phyloP scores from a whole-genome alignment of 2,888 invertebrate genomes.

The Zaprionus lineosus region DNA sequence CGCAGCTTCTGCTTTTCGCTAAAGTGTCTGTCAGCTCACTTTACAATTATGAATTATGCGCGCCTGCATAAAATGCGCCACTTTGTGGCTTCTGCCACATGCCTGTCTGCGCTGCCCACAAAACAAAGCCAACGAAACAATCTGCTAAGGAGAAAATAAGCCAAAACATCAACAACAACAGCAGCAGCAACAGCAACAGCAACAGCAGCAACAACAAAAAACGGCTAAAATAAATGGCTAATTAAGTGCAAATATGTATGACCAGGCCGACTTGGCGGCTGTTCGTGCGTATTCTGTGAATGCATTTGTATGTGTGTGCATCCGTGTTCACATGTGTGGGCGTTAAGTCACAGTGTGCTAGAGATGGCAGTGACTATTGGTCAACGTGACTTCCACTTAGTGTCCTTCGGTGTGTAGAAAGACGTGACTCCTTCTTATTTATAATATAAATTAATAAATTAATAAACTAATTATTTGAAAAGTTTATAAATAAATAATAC shows the following conservation, averaged over 20 bases:
- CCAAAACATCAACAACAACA: not conserved
- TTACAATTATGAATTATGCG: conserved; percentile 67
- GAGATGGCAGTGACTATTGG: conserved; percentile 37
- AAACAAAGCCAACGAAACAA: conserved; percentile 18
- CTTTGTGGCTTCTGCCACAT: conserved; percentile 38
- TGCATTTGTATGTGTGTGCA: conserved; percentile 24
- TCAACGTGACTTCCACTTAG: not conserved
- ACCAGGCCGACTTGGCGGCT: conserved; percentile 37
- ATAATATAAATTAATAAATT: no score
- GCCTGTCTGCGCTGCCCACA: conserved; percentile 11
- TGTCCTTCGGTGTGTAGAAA: no score
- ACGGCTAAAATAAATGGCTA: conserved; percentile 53
- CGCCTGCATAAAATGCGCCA: conserved; percentile 62
- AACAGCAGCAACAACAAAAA: not conserved
- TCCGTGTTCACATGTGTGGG: conserved; percentile 47
- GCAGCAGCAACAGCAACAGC: not conserved
- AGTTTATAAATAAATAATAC: no score
- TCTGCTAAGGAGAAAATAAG: not conserved
- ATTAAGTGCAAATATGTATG: conserved; percentile 76
- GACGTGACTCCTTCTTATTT: no score
- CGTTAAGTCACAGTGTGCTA: conserved; percentile 39
- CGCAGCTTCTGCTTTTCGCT: conserved; percentile 33
- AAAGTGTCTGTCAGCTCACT: conserved; percentile 56
- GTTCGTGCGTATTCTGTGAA: conserved; percentile 52
- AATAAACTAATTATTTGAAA: no score